Base-by-base conservation (phyloP, 2,113 vertebrate species). In the Brevimyrus niger region DNA sequence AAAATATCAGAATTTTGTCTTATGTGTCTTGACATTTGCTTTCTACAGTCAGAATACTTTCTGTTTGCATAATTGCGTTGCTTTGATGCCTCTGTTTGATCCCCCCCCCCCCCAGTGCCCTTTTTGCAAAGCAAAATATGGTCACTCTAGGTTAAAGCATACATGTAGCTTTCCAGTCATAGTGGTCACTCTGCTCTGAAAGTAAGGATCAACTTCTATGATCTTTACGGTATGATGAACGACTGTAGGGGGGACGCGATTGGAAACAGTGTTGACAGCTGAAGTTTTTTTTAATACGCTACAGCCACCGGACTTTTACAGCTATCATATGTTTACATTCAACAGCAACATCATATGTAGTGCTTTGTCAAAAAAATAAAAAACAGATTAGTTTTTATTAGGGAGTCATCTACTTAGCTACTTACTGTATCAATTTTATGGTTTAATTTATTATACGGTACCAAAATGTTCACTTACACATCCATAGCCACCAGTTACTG, bases 371-470 rank as follows among this genome's bases (percentile, higher is more conserved):
- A 55, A 48, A 38, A 50, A 73, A 50, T n/a, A 8, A 27, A 76
- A 73, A 76, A 42, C n/a, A 87, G 46, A 23, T 15, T 87, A 51
- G 31, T 35, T 76, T 82, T 50, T 89, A 73, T 88, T 42, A 58
- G 58, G 21, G 50, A 58, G 80, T 17, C 35, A 21, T 89, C 27
- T 42, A 35, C 31, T 15, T 21, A 84, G 51, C 48, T 89, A 76
- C 31, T 15, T 21, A 55, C 35, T 31, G 48, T 46, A 73, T 38
- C 61, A 82, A 19, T 85, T 85, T 31, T 89, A 55, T 85, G 80
- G 51, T 89, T 76, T 89, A 85, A 89, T 89, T 27, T 89, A 85
- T 89, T 89, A 47, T 55, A 61, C 47, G 76, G 80, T 89, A 89
- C 88, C 38, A 10, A 84, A 84, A 84, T 89, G 84, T 15, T 53